Evolutionary conservation across 2,797 vertebrate species (phyloP), one percentile per base, ranked within the genome.

Genomic region (Xyrichtys novacula): DNA sequence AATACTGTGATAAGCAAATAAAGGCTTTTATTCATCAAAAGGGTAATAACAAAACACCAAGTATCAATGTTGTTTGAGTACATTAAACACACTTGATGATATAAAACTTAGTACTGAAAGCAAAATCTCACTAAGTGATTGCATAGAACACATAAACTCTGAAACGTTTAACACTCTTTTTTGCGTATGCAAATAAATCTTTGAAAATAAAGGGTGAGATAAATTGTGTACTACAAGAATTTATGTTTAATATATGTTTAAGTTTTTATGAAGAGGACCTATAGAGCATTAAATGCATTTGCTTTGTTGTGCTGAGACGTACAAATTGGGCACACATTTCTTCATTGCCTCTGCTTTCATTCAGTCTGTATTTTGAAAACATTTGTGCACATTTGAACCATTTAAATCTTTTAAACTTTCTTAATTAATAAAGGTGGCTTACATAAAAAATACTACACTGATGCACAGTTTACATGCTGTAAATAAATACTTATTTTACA

Each of bases 1-100:
- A n/a, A 55, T 17, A 36, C 14, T 11, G 15, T 17, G 17, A 20
- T 8, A 14, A 57, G 1, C 20, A 20, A 42, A 42, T 7, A 34
- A 12, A 12, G 1, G 7, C 32, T 4, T 88, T 89, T 80, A 90
- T 81, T 85, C 0, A 43, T 19, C 6, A 49, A 36, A 56, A 54
- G 2, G 55, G 63, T 58, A 5, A 52, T 12, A 43, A 11, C 23
- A 25, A 16, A 1, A 3, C 4, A 12, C 3, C 54, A 6, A 11
- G 22, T 9, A 17, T 48, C 28, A 8, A 28, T 11, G 1, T 19
- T 7, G 22, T 56, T 43, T 44, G 31, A 53, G 62, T 22, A 16
- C 31, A 55, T 15, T 11, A 28, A 52, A 43, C 25, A 58, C 11
- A 52, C 7, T 1, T 5, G 2, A 46, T 19, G 10, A 66, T 53